phyloP scores from a whole-genome alignment of 2,888 invertebrate genomes.

The Eupithecia abbreviata region DNA sequence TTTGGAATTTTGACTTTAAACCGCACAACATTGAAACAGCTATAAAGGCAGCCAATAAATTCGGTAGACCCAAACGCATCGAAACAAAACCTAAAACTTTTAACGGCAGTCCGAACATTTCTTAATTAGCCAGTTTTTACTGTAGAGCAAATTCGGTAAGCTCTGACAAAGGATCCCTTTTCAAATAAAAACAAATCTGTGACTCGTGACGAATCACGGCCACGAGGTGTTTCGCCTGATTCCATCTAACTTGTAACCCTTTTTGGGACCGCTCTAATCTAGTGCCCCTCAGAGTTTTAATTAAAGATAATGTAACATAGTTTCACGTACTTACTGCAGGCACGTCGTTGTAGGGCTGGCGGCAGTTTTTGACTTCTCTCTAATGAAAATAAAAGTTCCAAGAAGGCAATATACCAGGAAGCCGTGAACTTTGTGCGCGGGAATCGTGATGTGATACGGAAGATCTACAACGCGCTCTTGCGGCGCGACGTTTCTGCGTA shows the following conservation, averaged over 20 bases:
- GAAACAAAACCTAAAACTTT: slow-evolving; percentile 67
- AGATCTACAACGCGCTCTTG: slow-evolving; percentile 17
- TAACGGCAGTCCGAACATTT: slow-evolving; percentile 77
- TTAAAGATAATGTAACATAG: slow-evolving; percentile 81
- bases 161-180: slow-evolving; percentile 76
- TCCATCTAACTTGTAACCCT: slow-evolving; percentile 76
- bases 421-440: slow-evolving; percentile 15
- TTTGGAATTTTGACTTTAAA: neutral
- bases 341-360: slow-evolving; percentile 58
- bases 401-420: slow-evolving; percentile 20
- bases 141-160: slow-evolving; percentile 81
- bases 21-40: slow-evolving; percentile 9
- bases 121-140: slow-evolving; percentile 82
- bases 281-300: slow-evolving; percentile 78
- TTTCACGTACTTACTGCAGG: slow-evolving; percentile 69
- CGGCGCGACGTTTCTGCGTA: slow-evolving; percentile 16
- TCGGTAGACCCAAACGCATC: slow-evolving; percentile 59
- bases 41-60: slow-evolving; percentile 48
- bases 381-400: slow-evolving; percentile 19
- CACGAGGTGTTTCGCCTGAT: slow-evolving; percentile 77
- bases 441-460: slow-evolving; percentile 22
- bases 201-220: slow-evolving; percentile 78
- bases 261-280: slow-evolving; percentile 81
- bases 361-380: slow-evolving; percentile 25
- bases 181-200: slow-evolving; percentile 80